phyloP scores from a whole-genome alignment of 2,797 vertebrate species.

The Sternarchorhynchus goeldii region DNA sequence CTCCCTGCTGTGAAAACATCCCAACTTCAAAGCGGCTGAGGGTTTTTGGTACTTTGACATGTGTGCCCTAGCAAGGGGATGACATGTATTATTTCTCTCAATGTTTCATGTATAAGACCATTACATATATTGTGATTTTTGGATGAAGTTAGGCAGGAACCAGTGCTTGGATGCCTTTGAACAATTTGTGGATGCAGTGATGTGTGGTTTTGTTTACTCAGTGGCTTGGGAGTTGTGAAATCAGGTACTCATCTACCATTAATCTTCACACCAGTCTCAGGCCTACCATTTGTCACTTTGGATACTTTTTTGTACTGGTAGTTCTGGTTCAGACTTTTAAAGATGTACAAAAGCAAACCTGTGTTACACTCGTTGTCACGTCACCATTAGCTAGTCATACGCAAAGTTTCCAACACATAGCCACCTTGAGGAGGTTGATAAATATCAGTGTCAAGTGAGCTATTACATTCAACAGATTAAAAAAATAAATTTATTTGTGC shows the following conservation, averaged over 20 bases:
- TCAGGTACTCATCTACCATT: constrained; percentile 53
- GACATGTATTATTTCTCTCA: constrained; percentile 57
- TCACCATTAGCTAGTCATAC: too few relatives aligned
- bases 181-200: constrained; percentile 63
- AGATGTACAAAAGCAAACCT: neutral
- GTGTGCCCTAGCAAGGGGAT: constrained; percentile 44
- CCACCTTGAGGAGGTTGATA: too few relatives aligned
- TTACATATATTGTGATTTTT: constrained; percentile 64
- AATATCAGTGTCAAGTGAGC: too few relatives aligned
- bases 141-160: constrained; percentile 59
- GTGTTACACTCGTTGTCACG: too few relatives aligned
- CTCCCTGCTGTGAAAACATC: constrained; percentile 66
- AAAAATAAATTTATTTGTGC: too few relatives aligned
- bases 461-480: too few relatives aligned
- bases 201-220: constrained; percentile 62
- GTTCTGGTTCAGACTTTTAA: neutral
- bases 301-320: constrained; percentile 33
- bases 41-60: constrained; percentile 52
- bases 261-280: constrained; percentile 39
- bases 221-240: constrained; percentile 56
- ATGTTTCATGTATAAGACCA: constrained; percentile 58
- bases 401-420: too few relatives aligned
- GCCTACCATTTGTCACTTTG: constrained; percentile 48
- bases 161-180: constrained; percentile 61
- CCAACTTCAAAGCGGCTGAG: constrained; percentile 61